Evolutionary conservation across 2,113 vertebrate genomes (phyloP), one percentile per base, ranked within the genome.

Genomic region (Buteo buteo): DNA sequence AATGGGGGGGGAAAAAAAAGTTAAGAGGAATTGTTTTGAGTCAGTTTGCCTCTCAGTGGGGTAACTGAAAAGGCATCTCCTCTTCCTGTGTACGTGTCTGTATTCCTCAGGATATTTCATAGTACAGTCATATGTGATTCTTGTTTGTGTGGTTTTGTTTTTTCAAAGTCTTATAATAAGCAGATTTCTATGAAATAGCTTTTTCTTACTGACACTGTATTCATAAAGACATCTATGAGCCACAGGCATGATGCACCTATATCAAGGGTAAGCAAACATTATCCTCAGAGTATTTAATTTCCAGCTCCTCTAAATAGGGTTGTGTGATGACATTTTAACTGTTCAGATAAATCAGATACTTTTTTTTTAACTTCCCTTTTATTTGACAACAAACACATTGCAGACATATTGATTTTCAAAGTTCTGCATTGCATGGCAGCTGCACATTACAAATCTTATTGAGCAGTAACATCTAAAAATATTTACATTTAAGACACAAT

Each of bases 181-280:
- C 11, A 78, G 4, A 59, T 84, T 73, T 54, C 80, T 78, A 50
- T 55, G n/a, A 83, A 66, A 70, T 22, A 32, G 4, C 4, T 58
- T 78, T 86, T 74, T 58, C 31, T 42, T 52, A 42, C 32, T 69
- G 38, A 28, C 22, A 31, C 9, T 21, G 4, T 67, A 61, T 73
- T 88, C 40, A 34, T 69, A 70, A 83, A 86, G 14, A 18, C 8
- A 36, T 50, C 66, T 50, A 47, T 54, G 54, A 91, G 34, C 59
- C 32, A 31, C 34, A 22, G 57, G 34, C 47, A 65, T 25, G 5
- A 66, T 38, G 18, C 17, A 81, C 38, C 7, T 81, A 3, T 54
- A 86, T 47, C 61, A 84, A 83, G 66, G n/a, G 15, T 81, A 88
- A 95, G 28, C 8, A 92, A 92, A 93, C 2, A 36, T 64, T 84